A percentile compares a stretch with the other conserved stretches of the same genome.
phyloP scores from a whole-genome alignment of 2,888 invertebrate species.

The Scaeva pyrastri region DNA sequence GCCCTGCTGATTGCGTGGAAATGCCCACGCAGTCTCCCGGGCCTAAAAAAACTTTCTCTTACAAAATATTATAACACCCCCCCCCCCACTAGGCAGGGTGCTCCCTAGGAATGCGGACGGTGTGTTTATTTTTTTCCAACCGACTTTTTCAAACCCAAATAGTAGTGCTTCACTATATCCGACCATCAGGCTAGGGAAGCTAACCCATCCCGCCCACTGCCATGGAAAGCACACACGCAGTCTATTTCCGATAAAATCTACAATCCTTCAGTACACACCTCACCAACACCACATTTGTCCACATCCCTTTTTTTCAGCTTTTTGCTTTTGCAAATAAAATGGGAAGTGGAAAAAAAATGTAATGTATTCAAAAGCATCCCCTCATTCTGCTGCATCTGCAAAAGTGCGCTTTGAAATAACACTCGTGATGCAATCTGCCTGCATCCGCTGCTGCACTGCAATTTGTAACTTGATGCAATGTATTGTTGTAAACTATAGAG shows the following conservation, averaged over 20 bases:
- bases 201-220: neutral
- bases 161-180: slow-evolving; percentile 9
- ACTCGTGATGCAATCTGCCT: neutral
- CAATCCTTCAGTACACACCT: neutral
- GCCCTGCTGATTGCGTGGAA: slow-evolving; percentile 58
- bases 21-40: slow-evolving; percentile 39
- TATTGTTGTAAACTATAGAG: neutral
- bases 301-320: slow-evolving; percentile 9
- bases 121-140: slow-evolving; percentile 31
- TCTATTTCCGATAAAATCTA: slow-evolving; percentile 28
- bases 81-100: slow-evolving; percentile 1
- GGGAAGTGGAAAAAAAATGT: slow-evolving; percentile 3
- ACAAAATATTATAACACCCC: slow-evolving; percentile 10
- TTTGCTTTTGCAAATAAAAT: slow-evolving; percentile 22
- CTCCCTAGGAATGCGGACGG: slow-evolving; percentile 6
- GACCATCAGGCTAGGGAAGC: neutral
- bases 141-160: slow-evolving; percentile 40
- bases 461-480: neutral
- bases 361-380: slow-evolving; percentile 3
- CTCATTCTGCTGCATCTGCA: neutral
- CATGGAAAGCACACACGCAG: slow-evolving; percentile 8
- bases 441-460: too few species aligned
- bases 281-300: neutral
- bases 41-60: neutral
- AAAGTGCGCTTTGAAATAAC: slow-evolving; percentile 1